Conservation (phyloP, 2,888 invertebrate genomes). For the Eilema depressum region DNA sequence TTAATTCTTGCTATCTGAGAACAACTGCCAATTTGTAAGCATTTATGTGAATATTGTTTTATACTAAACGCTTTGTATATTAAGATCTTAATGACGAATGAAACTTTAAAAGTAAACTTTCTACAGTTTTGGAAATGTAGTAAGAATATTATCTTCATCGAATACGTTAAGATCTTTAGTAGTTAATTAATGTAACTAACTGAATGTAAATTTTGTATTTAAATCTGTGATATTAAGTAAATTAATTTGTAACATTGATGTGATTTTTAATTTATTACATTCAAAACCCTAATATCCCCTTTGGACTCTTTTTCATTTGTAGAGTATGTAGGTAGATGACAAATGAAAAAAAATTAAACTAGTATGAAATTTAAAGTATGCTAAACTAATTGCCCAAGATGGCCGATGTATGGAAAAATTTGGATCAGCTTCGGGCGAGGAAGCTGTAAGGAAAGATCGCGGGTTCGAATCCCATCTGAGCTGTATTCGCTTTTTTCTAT, state of each 20-base stretch:
- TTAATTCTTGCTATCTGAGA: background rate
- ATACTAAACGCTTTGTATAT: slow-evolving; percentile 28
- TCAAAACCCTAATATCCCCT: no score
- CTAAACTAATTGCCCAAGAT: no score
- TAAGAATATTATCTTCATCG: slow-evolving; percentile 32
- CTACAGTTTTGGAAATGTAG: background rate
- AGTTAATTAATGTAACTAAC: slow-evolving; percentile 48
- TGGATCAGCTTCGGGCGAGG: no score
- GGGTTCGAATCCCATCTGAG: no score
- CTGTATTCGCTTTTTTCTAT: no score
- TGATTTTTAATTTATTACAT: slow-evolving; percentile 7
- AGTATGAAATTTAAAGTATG: no score
- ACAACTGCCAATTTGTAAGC: slow-evolving; percentile 55
- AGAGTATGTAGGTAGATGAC: no score
- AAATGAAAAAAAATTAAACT: no score
- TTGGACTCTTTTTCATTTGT: no score
- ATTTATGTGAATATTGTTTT: slow-evolving; percentile 47
- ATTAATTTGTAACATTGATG: slow-evolving; percentile 51
- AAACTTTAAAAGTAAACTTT: slow-evolving; percentile 22
- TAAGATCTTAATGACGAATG: slow-evolving; percentile 27
- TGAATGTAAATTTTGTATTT: slow-evolving; percentile 74
- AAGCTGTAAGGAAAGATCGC: no score
- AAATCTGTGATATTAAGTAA: slow-evolving; percentile 74
- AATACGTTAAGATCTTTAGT: slow-evolving; percentile 30
- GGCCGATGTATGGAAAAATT: no score